These are phyloP conservation scores for Phyllotreta cruciferae DNA, from an alignment of 2,888 invertebrate species.

Conservation along the genomic window DNA sequence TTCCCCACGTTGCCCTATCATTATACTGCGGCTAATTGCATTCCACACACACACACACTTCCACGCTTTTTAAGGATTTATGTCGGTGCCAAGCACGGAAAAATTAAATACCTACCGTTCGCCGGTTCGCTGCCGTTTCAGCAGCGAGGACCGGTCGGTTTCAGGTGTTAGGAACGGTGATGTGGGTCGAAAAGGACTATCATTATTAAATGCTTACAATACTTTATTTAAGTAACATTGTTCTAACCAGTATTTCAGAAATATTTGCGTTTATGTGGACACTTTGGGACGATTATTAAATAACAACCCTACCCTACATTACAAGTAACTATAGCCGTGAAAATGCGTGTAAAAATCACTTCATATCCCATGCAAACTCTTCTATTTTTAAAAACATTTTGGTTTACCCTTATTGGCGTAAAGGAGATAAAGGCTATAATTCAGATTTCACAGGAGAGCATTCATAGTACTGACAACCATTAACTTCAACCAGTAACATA, in stretches of 20 bases:
- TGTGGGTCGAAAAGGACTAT: neutral
- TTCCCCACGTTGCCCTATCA: slow-evolving; percentile 40
- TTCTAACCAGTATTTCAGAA: too few relatives aligned
- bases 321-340: too few relatives aligned
- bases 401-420: too few relatives aligned
- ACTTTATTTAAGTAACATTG: too few relatives aligned
- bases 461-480: slow-evolving; percentile 44
- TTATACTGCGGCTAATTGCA: slow-evolving; percentile 42
- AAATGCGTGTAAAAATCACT: too few relatives aligned
- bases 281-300: too few relatives aligned
- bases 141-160: neutral
- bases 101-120: slow-evolving; percentile 40
- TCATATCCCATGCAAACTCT: too few relatives aligned
- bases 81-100: slow-evolving; percentile 42
- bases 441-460: slow-evolving; percentile 46
- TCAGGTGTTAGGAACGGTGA: neutral
- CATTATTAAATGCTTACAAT: too few relatives aligned
- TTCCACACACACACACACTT: slow-evolving; percentile 41
- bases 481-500: slow-evolving; percentile 27
- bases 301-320: too few relatives aligned
- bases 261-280: too few relatives aligned
- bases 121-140: slow-evolving; percentile 7
- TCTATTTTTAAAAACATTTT: too few relatives aligned
- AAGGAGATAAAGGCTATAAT: too few relatives aligned
- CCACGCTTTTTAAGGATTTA: slow-evolving; percentile 42